These are phyloP conservation scores for Malurus alboscapulatus DNA, from an alignment of 2,113 vertebrate species.

Conservation along the genomic window DNA sequence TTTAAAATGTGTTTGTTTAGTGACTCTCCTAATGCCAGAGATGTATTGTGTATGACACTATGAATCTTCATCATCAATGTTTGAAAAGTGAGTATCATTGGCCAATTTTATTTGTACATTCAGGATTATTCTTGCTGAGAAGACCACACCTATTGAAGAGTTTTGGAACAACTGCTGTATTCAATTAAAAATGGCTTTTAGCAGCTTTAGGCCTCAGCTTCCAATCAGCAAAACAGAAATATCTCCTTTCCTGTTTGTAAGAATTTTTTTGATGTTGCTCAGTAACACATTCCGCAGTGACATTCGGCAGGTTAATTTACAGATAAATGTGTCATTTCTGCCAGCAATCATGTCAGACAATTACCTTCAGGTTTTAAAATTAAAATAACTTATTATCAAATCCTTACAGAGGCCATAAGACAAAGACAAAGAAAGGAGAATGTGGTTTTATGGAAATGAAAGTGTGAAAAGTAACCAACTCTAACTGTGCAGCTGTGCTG, in stretches of 20 bases:
- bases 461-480: not conserved
- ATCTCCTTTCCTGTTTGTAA: not conserved
- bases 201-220: not conserved
- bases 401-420: not conserved
- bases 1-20: not conserved
- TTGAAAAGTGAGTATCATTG: not conserved
- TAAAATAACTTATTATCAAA: not conserved
- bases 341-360: not conserved
- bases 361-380: not conserved
- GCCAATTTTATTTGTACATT: fast-evolving
- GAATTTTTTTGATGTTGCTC: not conserved
- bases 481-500: not conserved
- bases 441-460: not conserved
- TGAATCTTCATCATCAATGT: not conserved
- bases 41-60: not conserved
- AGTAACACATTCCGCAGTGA: not conserved
- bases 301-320: not conserved
- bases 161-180: not conserved
- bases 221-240: not conserved
- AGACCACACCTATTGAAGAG: not conserved
- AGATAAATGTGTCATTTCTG: not conserved
- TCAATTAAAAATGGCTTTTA: not conserved
- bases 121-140: not conserved
- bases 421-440: not conserved
- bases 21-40: not conserved